Evolutionary conservation across 2,113 vertebrate genomes (phyloP).

Genomic region (Oreochromis aureus): DNA sequence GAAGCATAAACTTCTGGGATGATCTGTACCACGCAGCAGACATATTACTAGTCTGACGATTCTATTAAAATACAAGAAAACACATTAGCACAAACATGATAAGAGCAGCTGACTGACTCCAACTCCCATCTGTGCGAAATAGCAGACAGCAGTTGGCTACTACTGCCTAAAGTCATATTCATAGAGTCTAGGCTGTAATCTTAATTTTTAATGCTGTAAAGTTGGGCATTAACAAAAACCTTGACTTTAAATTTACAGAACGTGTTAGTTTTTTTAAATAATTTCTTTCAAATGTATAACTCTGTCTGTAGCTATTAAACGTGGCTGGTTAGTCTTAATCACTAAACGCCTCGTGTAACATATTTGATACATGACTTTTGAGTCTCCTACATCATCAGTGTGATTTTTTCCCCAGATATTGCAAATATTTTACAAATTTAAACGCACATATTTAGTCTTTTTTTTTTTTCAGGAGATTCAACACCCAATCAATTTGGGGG

Average conservation of each 20-base stretch:
- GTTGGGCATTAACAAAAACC: background rate
- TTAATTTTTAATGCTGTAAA: background rate
- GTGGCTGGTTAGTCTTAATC: background rate
- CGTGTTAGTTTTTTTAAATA: background rate
- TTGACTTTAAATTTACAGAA: background rate
- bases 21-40: background rate
- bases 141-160: background rate
- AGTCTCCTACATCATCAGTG: background rate
- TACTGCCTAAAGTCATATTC: background rate
- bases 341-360: background rate
- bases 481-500: background rate
- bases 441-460: background rate
- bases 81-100: background rate
- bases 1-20: background rate
- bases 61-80: background rate
- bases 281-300: background rate
- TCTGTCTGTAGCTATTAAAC: background rate
- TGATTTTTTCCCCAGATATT: background rate
- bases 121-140: background rate
- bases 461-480: background rate
- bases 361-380: background rate
- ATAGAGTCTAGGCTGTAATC: background rate
- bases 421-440: background rate
- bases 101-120: background rate
- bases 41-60: background rate